A percentile compares a stretch with the other conserved stretches of the same genome.
phyloP scores from a whole-genome alignment of 2,797 vertebrate genomes.

The Catharus ustulatus region DNA sequence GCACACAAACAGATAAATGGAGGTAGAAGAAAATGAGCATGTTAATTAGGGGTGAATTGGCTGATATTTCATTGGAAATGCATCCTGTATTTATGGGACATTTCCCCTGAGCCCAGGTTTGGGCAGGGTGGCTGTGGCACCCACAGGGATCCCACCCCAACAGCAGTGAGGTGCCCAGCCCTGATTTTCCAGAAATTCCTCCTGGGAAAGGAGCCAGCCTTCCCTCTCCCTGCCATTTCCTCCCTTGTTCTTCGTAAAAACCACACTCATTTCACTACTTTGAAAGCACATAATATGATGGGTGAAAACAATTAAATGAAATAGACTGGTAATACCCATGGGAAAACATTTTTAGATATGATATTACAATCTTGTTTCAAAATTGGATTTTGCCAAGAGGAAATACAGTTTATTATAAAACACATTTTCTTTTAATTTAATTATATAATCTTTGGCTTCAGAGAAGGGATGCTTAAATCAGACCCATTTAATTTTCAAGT shows the following conservation, averaged over 20 bases:
- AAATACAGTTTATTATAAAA: constrained; percentile 71
- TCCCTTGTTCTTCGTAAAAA: background rate
- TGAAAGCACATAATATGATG: background rate
- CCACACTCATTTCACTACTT: constrained; percentile 23
- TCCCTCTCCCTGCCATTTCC: background rate
- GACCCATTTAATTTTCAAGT: constrained; percentile 56
- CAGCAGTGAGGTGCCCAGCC: background rate
- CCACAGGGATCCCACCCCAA: background rate
- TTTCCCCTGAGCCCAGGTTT: background rate
- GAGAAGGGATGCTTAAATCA: constrained; percentile 65
- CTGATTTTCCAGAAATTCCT: background rate
- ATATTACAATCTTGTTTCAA: constrained; percentile 68
- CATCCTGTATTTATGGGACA: rapidly evolving
- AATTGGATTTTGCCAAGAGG: constrained; percentile 67
- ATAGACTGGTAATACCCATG: constrained; percentile 60
- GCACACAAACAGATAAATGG: background rate
- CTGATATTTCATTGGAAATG: background rate
- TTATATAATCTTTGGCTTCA: constrained; percentile 68
- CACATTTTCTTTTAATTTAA: constrained; percentile 72
- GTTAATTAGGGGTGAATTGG: background rate
- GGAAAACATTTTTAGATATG: constrained; percentile 69
- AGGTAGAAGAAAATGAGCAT: rapidly evolving
- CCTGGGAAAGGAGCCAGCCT: background rate
- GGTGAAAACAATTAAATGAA: constrained; percentile 69
- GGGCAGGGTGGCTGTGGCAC: rapidly evolving